Conservation (phyloP, 1,140 invertebrate genomes). For the Drosophila santomea region DNA sequence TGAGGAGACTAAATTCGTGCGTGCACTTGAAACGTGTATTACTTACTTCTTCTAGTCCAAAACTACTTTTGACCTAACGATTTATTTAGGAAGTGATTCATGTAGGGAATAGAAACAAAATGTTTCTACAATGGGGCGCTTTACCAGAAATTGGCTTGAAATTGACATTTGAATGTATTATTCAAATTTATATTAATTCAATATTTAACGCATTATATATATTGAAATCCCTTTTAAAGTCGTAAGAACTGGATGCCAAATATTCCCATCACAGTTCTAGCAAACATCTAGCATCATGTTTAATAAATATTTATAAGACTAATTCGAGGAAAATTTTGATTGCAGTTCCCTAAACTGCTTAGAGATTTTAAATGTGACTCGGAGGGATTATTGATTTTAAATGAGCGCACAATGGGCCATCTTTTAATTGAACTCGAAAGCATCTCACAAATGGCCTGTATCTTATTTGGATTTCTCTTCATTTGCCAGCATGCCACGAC, state of each 20-base stretch:
- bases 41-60: constrained; percentile 6
- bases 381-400: constrained; percentile 37
- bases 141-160: too few species aligned
- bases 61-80: constrained; percentile 10
- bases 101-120: constrained; percentile 4
- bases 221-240: too few species aligned
- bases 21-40: constrained; percentile 13
- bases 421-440: constrained; percentile 13
- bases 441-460: constrained; percentile 30
- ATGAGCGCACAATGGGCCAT: constrained; percentile 38
- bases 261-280: constrained; percentile 6
- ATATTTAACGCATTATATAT: too few species aligned
- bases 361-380: constrained; percentile 26
- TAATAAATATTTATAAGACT: constrained; percentile 33
- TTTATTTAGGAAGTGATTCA: constrained; percentile 5
- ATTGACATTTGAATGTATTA: too few species aligned
- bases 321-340: constrained; percentile 14
- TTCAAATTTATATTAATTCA: too few species aligned
- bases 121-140: too few species aligned
- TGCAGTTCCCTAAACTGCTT: constrained; percentile 6
- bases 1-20: neutral
- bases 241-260: neutral
- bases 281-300: neutral
- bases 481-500: constrained; percentile 31
- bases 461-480: constrained; percentile 31